These are phyloP conservation scores for Laupala kohalensis DNA, from an alignment of 1,140 invertebrate species.

Conservation along the genomic window DNA sequence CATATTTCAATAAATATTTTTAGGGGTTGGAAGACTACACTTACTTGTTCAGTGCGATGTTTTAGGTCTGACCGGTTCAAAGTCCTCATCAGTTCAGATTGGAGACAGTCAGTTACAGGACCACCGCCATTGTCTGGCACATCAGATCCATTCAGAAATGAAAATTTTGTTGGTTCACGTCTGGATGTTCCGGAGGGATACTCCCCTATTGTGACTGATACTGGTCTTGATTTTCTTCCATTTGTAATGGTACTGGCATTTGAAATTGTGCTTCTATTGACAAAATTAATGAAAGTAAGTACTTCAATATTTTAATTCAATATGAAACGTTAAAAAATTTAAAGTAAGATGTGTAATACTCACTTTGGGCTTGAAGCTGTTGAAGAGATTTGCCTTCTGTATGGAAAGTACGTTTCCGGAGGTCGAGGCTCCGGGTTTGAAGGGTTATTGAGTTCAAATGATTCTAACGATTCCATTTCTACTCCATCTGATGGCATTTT, in stretches of 20 bases:
- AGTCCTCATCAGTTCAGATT: conserved; percentile 55
- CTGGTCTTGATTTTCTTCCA: conserved; percentile 1
- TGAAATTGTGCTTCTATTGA: background rate
- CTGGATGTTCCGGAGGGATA: conserved; percentile 39
- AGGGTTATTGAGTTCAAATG: conserved; percentile 48
- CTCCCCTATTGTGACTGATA: conserved; percentile 49
- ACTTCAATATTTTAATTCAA: no score
- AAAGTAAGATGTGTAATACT: no score
- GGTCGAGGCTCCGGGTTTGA: conserved; percentile 43
- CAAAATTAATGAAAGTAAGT: no score
- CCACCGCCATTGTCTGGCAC: background rate
- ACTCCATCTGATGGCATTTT: conserved; percentile 29
- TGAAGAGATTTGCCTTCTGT: background rate
- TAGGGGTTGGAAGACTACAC: background rate
- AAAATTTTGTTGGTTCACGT: conserved; percentile 17
- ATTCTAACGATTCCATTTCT: conserved; percentile 58
- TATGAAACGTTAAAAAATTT: no score
- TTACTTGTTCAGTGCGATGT: conserved; percentile 41
- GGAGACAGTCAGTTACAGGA: conserved; percentile 27
- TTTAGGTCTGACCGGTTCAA: conserved; percentile 56
- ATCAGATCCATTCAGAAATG: conserved; percentile 13
- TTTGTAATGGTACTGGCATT: background rate
- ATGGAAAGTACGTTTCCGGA: conserved; percentile 47
- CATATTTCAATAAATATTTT: conserved; percentile 3
- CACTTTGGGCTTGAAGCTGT: background rate